Percentiles rank a stretch among this genome's conserved stretches.
Conservation (phyloP, 2,797 vertebrate genomes). For the Limosa lapponica region DNA sequence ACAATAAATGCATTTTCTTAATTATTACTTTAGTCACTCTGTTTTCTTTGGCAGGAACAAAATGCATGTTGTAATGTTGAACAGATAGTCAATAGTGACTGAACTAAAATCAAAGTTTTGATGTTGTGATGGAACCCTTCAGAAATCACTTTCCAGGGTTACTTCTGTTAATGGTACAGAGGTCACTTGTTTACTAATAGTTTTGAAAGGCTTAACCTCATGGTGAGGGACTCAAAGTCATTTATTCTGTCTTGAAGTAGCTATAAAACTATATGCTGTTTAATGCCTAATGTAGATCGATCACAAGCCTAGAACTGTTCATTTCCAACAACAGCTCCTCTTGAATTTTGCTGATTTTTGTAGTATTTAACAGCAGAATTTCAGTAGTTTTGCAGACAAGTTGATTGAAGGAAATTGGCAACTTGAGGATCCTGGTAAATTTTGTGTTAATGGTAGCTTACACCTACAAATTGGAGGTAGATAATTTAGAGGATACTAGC, state of each 20-base stretch:
- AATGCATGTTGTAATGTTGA: not conserved
- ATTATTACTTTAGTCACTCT: not conserved
- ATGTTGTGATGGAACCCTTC: not conserved
- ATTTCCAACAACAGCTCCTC: not conserved
- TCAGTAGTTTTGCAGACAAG: not conserved
- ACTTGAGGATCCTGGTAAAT: not conserved
- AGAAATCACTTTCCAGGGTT: not conserved
- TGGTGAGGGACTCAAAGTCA: not conserved
- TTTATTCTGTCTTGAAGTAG: not conserved
- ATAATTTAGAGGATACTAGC: not conserved
- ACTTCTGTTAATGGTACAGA: not conserved
- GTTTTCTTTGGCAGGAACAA: not conserved
- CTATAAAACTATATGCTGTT: not conserved
- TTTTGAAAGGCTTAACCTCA: not conserved
- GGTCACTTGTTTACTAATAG: not conserved
- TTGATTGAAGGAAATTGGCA: not conserved
- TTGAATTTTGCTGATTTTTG: not conserved
- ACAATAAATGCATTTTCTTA: not conserved
- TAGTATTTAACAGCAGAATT: not conserved
- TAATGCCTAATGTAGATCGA: not conserved
- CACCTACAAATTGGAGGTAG: not conserved
- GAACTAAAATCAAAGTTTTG: not conserved
- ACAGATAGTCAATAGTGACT: not conserved
- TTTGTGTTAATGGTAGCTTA: not conserved
- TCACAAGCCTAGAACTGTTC: not conserved